Conservation (phyloP, 1,140 invertebrate genomes). For the Caenorhabditis remanei region DNA sequence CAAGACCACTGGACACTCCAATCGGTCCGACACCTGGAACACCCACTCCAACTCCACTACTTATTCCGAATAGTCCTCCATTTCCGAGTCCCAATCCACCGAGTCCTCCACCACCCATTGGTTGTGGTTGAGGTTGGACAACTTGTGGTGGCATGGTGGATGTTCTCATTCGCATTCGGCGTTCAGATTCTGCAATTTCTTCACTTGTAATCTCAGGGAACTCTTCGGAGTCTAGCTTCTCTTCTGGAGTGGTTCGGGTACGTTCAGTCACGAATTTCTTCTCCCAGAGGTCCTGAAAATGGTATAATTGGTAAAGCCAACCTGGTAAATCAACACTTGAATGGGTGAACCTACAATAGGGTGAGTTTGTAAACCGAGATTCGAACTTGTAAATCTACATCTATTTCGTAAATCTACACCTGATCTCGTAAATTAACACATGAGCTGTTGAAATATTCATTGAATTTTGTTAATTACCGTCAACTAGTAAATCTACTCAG, state of each 20-base stretch:
- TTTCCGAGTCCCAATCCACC: conserved; percentile 52
- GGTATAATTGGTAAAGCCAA: not conserved
- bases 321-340: too few species aligned
- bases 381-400: too few species aligned
- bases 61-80: conserved; percentile 41
- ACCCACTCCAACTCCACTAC: conserved; percentile 54
- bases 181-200: conserved; percentile 20
- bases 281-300: conserved; percentile 55
- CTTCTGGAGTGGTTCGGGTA: not conserved
- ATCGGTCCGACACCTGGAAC: conserved; percentile 44
- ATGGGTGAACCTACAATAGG: too few species aligned
- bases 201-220: conserved; percentile 47
- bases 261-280: conserved; percentile 55
- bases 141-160: not conserved
- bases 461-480: too few species aligned
- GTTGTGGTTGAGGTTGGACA: not conserved
- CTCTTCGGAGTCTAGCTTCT: conserved; percentile 41
- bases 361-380: too few species aligned
- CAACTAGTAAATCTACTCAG: too few species aligned
- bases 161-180: not conserved
- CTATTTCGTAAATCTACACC: too few species aligned
- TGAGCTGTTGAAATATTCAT: too few species aligned
- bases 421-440: too few species aligned
- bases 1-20: conserved; percentile 51
- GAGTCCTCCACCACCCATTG: conserved; percentile 4